Evolutionary conservation across 2,888 invertebrate species (phyloP), one percentile per base, ranked within the genome.

Genomic region (Aleiodes alternator): DNA sequence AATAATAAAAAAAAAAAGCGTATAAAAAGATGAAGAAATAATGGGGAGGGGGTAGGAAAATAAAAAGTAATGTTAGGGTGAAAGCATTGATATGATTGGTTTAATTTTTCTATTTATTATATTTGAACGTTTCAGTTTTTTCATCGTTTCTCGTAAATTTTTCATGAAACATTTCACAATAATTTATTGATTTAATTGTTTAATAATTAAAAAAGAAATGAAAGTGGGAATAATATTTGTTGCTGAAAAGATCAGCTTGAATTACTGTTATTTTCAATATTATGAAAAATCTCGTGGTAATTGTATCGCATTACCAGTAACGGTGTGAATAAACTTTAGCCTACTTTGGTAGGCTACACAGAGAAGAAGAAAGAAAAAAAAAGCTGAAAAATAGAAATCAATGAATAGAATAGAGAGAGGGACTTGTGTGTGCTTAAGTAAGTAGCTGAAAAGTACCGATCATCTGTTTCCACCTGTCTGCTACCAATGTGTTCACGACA

Each of bases 371-470:
- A 59, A 12, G 51, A 43, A 11, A 43, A 43, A 43, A 43, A 9
- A 43, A 43, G 11, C 43, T 8, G 11, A 43, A 11, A 43, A 43
- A 43, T 43, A 43, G 7, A 43, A 48, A 12, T 50, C 43, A 48
- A 29, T 69, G 29, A 29, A 69, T 55, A 14, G 14, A 38, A 69
- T 69, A 31, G 38, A 48, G 38, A 48, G 12, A 51, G 51, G 29
- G 73, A 48, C 16, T 23, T 12, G 55, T 12, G 55, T 61, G 75
- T 59, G 66, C 71, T 70, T 48, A 76, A 76, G 61, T 76, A 73
- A 56, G 76, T 66, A 68, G 72, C 57, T 51, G 64, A 72, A 23
- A 59, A 76, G 70, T 68, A 51, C 72, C 23, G 73, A 61, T 51
- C 55, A 59, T 51, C 69, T 50, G 51, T 34, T 38, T 38, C 12